Evolutionary conservation across 2,888 invertebrate species (phyloP).

Genomic region (Aspidiotus rigidus): DNA sequence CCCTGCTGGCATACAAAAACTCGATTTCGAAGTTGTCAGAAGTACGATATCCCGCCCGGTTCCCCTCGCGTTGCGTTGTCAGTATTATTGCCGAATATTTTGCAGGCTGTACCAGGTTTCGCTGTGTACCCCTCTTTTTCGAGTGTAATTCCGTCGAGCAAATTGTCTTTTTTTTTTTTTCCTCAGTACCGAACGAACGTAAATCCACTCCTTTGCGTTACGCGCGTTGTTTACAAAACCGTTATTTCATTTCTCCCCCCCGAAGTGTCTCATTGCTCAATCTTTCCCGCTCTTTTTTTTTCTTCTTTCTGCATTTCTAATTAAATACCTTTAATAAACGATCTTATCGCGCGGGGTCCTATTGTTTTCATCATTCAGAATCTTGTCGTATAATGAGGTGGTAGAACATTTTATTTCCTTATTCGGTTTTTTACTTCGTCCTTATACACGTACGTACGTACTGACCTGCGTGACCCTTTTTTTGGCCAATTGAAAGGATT

Average conservation of each 20-base stretch:
- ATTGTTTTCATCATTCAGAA: not conserved
- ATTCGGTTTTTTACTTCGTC: not conserved
- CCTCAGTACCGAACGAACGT: conserved; percentile 5
- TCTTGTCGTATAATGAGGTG: not conserved
- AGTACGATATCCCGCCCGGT: conserved; percentile 3
- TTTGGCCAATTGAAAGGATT: conserved; percentile 1
- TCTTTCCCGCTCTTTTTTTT: conserved; percentile 2
- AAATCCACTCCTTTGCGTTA: conserved; percentile 15
- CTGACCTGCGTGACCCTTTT: not conserved
- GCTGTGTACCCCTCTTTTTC: not conserved
- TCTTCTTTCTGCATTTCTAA: not conserved
- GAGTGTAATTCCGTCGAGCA: conserved; percentile 14
- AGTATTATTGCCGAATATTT: conserved; percentile 1
- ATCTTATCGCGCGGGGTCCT: not conserved
- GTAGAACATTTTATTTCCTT: conserved; percentile 2
- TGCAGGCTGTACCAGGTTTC: conserved; percentile 11
- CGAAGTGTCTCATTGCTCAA: not conserved
- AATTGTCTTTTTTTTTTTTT: conserved; percentile 24
- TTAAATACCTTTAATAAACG: conserved; percentile 1
- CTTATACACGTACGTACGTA: too few species aligned
- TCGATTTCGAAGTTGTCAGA: conserved; percentile 25
- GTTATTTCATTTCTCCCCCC: conserved; percentile 22
- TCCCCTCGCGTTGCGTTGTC: conserved; percentile 3
- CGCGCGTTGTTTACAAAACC: conserved; percentile 30
- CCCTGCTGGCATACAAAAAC: conserved; percentile 16